Base-by-base conservation (phyloP, 1,140 invertebrate genomes). In the Choristoneura fumiferana region DNA sequence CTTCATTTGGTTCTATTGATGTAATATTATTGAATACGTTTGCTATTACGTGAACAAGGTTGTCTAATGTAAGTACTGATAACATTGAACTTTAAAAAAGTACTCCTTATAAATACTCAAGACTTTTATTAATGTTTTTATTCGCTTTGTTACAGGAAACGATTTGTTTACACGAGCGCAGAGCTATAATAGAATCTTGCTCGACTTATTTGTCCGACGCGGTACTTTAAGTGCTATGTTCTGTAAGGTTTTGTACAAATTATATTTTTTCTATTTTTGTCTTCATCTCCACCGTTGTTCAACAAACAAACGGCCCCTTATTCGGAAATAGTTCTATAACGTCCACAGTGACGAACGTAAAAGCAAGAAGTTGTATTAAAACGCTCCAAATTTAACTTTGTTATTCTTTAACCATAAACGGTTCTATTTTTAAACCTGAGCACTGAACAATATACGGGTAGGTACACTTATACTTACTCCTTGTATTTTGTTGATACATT, bases 41-140 rank as follows among this genome's bases (percentile, higher is more conserved):
- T 2, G 22, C 22, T 29, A 6, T 29, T 3, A 17, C 14, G 22
- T 22, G 43, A 12, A 22, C 43, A 49, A 49, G 43, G 43, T 29
- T 29, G 22, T 22, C 43, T 49, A 29, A 33, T 22, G 22, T 29
- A 29, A 29, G 18, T 4, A 22, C 9, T 9, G 39, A 49, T 49
- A 18, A 17, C 43, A 49, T 33, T 49, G 43, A 49, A 49, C 43
- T 49, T 18, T 33, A 49, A 49, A 18, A 29, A 12, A 18, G 12
- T 49, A 49, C 43, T n/a, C n/a, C n/a, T n/a, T n/a, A n/a, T n/a
- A n/a, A 22, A 49, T 29, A 29, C 22, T n/a, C 5, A 49, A 49
- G 43, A 22, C 43, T 49, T 49, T 49, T 49, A 22, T 22, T 22
- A 49, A 49, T 43, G 22, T 14, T 14, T 18, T 17, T 18, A 22